phyloP scores from a whole-genome alignment of 2,797 vertebrate genomes.

The Cichlasoma orientale region DNA sequence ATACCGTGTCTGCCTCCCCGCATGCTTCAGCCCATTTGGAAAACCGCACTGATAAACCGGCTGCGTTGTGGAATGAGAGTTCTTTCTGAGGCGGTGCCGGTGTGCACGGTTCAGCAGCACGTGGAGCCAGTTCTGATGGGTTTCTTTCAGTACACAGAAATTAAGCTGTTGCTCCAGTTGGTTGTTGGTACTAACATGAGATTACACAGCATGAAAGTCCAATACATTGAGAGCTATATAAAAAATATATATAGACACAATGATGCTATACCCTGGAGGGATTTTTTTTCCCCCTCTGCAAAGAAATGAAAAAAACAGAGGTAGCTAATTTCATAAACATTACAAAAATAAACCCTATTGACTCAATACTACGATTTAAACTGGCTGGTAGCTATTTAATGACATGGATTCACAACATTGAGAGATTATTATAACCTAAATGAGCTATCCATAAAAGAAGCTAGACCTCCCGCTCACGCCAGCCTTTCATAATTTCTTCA shows the following conservation, averaged over 20 bases:
- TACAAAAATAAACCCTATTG: constrained; percentile 45
- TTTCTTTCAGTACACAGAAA: background rate
- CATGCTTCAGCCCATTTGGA: constrained; percentile 23
- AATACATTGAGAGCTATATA: constrained; percentile 38
- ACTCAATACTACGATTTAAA: constrained; percentile 27
- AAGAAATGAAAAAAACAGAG: constrained; percentile 52
- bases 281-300: background rate
- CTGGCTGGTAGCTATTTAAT: constrained; percentile 39
- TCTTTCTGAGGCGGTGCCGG: constrained; percentile 6
- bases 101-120: background rate
- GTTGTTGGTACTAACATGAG: background rate
- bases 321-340: constrained; percentile 67
- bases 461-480: constrained; percentile 9
- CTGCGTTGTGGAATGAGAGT: constrained; percentile 39
- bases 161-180: constrained; percentile 7
- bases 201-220: constrained; percentile 20
- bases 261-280: constrained; percentile 36
- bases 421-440: constrained; percentile 23
- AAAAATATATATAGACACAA: constrained; percentile 19
- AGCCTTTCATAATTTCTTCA: constrained; percentile 2
- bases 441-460: constrained; percentile 21
- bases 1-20: constrained; percentile 39
- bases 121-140: background rate
- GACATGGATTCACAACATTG: constrained; percentile 30
- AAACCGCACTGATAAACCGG: constrained; percentile 25